Evolutionary conservation across 2,113 vertebrate species (phyloP).

Genomic region (Galbula dea): DNA sequence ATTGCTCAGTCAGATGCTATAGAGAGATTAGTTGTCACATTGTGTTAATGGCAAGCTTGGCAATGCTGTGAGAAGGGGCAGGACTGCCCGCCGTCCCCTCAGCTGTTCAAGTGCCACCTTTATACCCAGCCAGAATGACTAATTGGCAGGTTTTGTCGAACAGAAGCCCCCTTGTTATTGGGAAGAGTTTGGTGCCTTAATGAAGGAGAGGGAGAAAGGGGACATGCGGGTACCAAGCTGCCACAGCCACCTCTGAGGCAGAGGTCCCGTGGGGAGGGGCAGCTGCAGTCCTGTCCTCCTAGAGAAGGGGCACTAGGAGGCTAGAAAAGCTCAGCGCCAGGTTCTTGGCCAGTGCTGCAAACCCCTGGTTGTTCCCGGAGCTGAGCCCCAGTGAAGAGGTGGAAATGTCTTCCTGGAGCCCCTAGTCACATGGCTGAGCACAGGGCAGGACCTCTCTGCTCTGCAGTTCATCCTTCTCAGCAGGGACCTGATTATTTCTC

Average conservation of each 20-base stretch:
- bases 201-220: background rate
- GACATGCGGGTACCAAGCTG: background rate
- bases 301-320: rapidly evolving
- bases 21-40: slow-evolving; percentile 83
- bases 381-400: background rate
- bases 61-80: slow-evolving; percentile 71
- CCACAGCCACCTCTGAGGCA: background rate
- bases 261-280: rapidly evolving
- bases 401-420: background rate
- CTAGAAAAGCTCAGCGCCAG: background rate
- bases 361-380: background rate
- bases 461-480: background rate
- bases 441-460: background rate
- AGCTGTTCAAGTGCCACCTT: slow-evolving; percentile 74
- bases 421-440: background rate
- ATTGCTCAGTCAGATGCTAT: slow-evolving; percentile 77
- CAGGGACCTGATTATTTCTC: background rate
- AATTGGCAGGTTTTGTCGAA: slow-evolving; percentile 64
- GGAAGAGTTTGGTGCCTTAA: slow-evolving; percentile 22
- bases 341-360: background rate
- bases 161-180: slow-evolving; percentile 54
- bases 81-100: slow-evolving; percentile 76
- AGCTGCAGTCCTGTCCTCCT: background rate
- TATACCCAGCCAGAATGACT: slow-evolving; percentile 68
- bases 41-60: slow-evolving; percentile 80